phyloP scores from a whole-genome alignment of 1,140 invertebrate species.

The Melipona quadrifasciata region DNA sequence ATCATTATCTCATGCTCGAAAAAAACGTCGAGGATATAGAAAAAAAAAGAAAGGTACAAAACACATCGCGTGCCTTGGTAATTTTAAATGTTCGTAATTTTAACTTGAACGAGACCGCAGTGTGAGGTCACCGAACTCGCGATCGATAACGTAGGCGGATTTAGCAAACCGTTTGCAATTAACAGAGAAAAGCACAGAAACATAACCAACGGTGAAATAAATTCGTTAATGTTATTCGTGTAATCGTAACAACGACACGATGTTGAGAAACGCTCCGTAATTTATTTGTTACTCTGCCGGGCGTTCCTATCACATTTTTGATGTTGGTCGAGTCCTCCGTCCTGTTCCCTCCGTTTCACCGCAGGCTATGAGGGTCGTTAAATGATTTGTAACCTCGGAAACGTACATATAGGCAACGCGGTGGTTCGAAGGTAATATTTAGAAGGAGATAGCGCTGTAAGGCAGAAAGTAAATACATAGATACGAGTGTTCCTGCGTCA shows the following conservation, averaged over 20 bases:
- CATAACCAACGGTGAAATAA: not conserved
- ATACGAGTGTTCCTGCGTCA: not conserved
- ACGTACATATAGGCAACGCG: not conserved
- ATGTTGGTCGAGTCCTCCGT: not conserved
- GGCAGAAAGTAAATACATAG: not conserved
- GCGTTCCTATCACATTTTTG: not conserved
- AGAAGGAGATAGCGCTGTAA: not conserved
- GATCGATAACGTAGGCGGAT: slow-evolving; percentile 26
- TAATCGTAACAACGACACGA: not conserved
- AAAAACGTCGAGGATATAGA: not conserved
- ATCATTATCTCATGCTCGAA: too few species aligned
- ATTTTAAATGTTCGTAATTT: not conserved
- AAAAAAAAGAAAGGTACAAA: too few species aligned
- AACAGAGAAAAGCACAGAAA: not conserved
- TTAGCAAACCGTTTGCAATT: not conserved
- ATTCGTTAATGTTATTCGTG: not conserved
- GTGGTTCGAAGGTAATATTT: not conserved
- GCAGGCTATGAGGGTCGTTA: not conserved
- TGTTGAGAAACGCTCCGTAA: not conserved
- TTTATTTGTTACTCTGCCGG: not conserved
- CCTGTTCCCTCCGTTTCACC: not conserved
- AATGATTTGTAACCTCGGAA: not conserved
- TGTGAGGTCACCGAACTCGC: slow-evolving; percentile 21
- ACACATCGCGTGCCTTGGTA: not conserved
- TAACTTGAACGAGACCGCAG: not conserved